These are phyloP conservation scores for Eurystomus gularis DNA, from an alignment of 2,113 vertebrate species.

Conservation along the genomic window DNA sequence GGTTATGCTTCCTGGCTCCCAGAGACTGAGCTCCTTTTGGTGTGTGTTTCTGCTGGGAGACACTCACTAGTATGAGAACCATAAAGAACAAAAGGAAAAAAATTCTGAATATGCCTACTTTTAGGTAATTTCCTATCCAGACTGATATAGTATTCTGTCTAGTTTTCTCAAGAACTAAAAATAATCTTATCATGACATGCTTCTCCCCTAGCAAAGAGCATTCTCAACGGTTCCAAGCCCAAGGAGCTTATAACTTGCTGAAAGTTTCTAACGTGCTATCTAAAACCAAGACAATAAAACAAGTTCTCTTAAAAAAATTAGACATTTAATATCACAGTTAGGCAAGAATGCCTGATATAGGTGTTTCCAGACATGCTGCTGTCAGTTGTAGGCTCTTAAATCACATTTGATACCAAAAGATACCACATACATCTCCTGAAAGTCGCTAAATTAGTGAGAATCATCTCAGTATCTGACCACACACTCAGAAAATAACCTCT, in stretches of 20 bases:
- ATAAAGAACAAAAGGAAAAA: background rate
- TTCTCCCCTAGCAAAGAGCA: background rate
- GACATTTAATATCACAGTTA: background rate
- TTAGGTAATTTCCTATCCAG: background rate
- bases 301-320: background rate
- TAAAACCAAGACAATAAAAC: background rate
- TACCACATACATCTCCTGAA: background rate
- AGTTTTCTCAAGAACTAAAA: background rate
- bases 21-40: background rate
- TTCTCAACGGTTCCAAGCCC: background rate
- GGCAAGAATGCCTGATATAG: background rate
- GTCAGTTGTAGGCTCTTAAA: background rate
- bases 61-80: background rate
- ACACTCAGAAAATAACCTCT: background rate
- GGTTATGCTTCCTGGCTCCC: background rate
- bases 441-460: background rate
- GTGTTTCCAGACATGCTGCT: background rate
- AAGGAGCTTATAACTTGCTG: background rate
- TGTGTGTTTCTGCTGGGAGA: background rate
- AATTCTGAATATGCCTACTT: background rate
- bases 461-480: background rate
- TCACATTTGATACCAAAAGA: background rate
- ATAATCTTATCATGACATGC: background rate
- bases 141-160: background rate
- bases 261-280: background rate